These are phyloP conservation scores for Kuschelorhynchus macadamiae DNA, from an alignment of 2,888 invertebrate species.

Conservation along the genomic window DNA sequence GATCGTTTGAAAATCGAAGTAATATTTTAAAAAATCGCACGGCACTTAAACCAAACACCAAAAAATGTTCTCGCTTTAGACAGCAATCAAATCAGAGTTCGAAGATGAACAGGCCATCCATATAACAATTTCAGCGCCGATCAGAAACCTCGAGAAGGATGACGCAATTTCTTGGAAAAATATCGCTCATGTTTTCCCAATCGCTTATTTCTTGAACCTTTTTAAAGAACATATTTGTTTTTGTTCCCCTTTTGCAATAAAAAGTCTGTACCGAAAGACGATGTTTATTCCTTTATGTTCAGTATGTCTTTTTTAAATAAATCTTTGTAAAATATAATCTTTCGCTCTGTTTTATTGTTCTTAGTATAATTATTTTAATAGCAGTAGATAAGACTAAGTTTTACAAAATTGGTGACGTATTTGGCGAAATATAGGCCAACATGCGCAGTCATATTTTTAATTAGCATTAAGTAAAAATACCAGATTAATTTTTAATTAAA, in stretches of 20 bases:
- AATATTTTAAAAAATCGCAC: conserved; percentile 21
- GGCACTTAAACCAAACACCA: conserved; percentile 30
- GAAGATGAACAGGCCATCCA: conserved; percentile 45
- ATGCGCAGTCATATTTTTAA: too few species aligned
- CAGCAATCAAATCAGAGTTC: conserved; percentile 44
- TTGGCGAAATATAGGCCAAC: too few species aligned
- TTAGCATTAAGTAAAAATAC: too few species aligned
- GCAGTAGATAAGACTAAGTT: too few species aligned
- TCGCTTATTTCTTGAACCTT: conserved; percentile 36
- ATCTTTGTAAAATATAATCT: too few species aligned
- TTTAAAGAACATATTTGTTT: conserved; percentile 28
- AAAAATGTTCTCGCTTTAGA: conserved; percentile 42
- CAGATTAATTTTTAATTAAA: too few species aligned
- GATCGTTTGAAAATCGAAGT: conserved; percentile 2
- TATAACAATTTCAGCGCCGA: conserved; percentile 42
- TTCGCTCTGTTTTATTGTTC: too few species aligned
- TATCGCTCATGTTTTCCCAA: conserved; percentile 40
- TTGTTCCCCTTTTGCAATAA: conserved; percentile 19
- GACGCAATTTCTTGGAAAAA: conserved; percentile 44
- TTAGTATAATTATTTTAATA: too few species aligned
- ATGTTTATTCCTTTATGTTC: background rate
- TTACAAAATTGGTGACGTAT: too few species aligned
- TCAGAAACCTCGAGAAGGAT: conserved; percentile 42
- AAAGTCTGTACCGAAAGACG: background rate
- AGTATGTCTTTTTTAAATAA: background rate